phyloP scores from a whole-genome alignment of 2,888 invertebrate species.

The Emmelina monodactyla region DNA sequence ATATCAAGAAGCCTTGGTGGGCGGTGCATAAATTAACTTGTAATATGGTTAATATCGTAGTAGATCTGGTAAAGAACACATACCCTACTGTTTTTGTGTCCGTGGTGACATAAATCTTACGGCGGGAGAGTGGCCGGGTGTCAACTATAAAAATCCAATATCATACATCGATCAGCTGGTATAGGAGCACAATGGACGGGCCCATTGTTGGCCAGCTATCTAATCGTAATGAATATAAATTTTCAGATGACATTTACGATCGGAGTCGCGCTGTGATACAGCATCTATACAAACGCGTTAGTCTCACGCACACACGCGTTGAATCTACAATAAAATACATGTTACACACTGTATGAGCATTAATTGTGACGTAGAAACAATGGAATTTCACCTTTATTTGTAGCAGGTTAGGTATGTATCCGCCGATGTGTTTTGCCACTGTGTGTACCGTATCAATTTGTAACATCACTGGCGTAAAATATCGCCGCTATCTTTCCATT shows the following conservation, averaged over 20 bases:
- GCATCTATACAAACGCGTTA: slow-evolving; percentile 51
- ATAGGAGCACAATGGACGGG: slow-evolving; percentile 46
- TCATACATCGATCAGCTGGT: slow-evolving; percentile 57
- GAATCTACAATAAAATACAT: slow-evolving; percentile 33
- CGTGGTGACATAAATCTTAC: slow-evolving; percentile 30
- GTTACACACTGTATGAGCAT: slow-evolving; percentile 4
- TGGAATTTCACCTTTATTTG: neutral
- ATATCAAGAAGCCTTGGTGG: slow-evolving; percentile 31
- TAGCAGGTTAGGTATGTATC: too few species aligned
- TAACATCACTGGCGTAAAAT: slow-evolving; percentile 38
- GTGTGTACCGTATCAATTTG: slow-evolving; percentile 42
- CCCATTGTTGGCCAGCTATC: slow-evolving; percentile 57
- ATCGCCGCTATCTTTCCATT: slow-evolving; percentile 36
- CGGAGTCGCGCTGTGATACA: slow-evolving; percentile 53
- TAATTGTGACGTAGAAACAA: neutral
- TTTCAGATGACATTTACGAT: slow-evolving; percentile 65
- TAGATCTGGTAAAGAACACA: slow-evolving; percentile 30
- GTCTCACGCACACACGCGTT: slow-evolving; percentile 40
- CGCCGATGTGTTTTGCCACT: too few species aligned
- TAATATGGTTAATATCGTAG: slow-evolving; percentile 38
- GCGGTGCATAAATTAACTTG: slow-evolving; percentile 44
- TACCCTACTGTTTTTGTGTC: slow-evolving; percentile 35
- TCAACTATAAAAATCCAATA: slow-evolving; percentile 53
- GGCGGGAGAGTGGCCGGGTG: slow-evolving; percentile 21
- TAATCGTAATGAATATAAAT: slow-evolving; percentile 67